These are phyloP conservation scores for Zaprionus ornatus DNA, from an alignment of 1,140 invertebrate genomes.

Conservation along the genomic window DNA sequence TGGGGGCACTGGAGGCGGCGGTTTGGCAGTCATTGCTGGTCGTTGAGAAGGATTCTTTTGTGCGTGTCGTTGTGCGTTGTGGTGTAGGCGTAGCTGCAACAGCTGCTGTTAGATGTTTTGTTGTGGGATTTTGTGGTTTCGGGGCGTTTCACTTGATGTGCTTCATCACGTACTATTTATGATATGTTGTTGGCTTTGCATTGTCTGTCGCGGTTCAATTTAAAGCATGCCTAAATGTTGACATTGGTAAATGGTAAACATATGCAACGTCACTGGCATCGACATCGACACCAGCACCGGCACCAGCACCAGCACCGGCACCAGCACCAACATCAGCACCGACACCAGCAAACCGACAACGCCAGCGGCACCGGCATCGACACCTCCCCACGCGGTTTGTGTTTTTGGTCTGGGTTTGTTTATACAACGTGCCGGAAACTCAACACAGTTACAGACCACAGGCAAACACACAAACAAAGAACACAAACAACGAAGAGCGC, in stretches of 20 bases:
- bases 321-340: background rate
- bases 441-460: constrained; percentile 63
- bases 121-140: constrained; percentile 19
- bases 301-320: background rate
- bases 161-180: constrained; percentile 56
- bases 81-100: background rate
- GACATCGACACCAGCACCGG: background rate
- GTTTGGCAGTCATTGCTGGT: constrained; percentile 62
- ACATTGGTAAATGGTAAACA: constrained; percentile 72
- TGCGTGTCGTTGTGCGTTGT: constrained; percentile 57
- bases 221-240: constrained; percentile 55
- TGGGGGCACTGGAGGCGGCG: constrained; percentile 64
- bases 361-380: constrained; percentile 4
- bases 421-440: constrained; percentile 80
- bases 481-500: background rate
- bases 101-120: constrained; percentile 3
- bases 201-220: constrained; percentile 39
- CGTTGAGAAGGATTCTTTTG: background rate
- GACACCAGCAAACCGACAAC: background rate
- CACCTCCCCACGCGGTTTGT: constrained; percentile 9
- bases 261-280: constrained; percentile 6
- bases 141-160: constrained; percentile 49
- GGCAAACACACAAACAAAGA: constrained; percentile 44
- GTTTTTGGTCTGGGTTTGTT: constrained; percentile 66
- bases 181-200: constrained; percentile 41